Evolutionary conservation across 2,888 invertebrate species (phyloP).

Genomic region (Crossocerus cetratus): DNA sequence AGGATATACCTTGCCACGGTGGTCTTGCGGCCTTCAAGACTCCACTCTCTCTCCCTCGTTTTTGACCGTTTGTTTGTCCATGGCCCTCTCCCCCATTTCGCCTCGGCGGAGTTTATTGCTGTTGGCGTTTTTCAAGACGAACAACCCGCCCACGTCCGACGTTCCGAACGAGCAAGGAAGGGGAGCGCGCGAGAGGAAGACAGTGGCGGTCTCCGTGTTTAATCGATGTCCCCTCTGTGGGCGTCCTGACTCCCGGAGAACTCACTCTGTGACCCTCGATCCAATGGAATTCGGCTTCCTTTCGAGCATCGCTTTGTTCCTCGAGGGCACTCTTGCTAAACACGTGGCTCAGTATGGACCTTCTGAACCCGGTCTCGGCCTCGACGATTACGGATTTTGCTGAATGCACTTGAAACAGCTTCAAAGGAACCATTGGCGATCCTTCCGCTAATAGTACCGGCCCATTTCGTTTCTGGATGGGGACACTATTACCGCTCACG

Average conservation of each 20-base stretch:
- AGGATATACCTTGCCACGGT: no score
- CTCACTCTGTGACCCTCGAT: conserved; percentile 20
- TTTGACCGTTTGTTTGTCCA: background rate
- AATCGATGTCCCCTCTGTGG: conserved; percentile 28
- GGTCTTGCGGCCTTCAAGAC: no score
- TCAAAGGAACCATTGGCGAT: no score
- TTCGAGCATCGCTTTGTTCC: conserved; percentile 40
- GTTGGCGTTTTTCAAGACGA: background rate
- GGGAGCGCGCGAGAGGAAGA: no score
- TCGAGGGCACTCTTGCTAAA: conserved; percentile 22
- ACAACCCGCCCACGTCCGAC: background rate
- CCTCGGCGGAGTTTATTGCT: conserved; percentile 1
- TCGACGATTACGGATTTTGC: no score
- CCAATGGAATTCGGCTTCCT: conserved; percentile 53
- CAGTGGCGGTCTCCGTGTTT: background rate
- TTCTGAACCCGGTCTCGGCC: no score
- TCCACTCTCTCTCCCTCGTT: background rate
- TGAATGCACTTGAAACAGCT: no score
- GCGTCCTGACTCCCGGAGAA: conserved; percentile 10
- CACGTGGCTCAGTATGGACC: no score
- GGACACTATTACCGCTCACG: no score
- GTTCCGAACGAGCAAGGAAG: background rate
- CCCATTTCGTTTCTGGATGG: no score
- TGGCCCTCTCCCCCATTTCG: background rate
- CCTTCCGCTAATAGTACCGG: no score